These are phyloP conservation scores for Pyrocephalus nanus DNA, from an alignment of 2,797 vertebrate genomes.

Conservation along the genomic window DNA sequence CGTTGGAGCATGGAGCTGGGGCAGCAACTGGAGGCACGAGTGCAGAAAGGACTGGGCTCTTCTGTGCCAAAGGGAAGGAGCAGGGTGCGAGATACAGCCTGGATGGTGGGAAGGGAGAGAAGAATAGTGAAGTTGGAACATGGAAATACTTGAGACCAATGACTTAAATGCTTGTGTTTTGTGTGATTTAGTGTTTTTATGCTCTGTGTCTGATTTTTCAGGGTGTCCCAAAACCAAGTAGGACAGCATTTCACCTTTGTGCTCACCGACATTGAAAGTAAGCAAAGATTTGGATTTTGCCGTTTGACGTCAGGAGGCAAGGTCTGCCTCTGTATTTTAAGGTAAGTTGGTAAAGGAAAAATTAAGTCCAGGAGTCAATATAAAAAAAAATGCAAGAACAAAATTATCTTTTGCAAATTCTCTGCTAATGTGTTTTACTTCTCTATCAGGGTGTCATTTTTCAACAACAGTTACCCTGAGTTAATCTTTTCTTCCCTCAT, in stretches of 20 bases:
- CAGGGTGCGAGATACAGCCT: background rate
- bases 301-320: conserved; percentile 91
- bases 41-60: background rate
- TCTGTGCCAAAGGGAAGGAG: too few species aligned
- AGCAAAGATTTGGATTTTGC: conserved; percentile 97
- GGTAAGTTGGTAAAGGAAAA: conserved; percentile 75
- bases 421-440: background rate
- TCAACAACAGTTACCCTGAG: background rate
- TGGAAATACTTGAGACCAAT: background rate
- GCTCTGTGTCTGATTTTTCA: conserved; percentile 58
- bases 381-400: background rate
- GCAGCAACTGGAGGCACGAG: rapidly evolving
- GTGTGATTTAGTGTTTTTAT: background rate
- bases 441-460: background rate
- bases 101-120: background rate
- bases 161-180: background rate
- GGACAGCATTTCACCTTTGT: conserved; percentile 98
- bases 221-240: conserved; percentile 90
- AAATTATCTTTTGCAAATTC: background rate
- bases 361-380: background rate
- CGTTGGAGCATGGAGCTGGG: rapidly evolving
- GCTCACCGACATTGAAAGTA: conserved; percentile 95
- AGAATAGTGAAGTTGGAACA: background rate
- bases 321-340: conserved; percentile 93
- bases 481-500: background rate